A percentile compares a stretch with the other conserved stretches of the same genome.
Evolutionary conservation across 1,140 invertebrate species (phyloP).

Genomic region (Pararge aegeria): DNA sequence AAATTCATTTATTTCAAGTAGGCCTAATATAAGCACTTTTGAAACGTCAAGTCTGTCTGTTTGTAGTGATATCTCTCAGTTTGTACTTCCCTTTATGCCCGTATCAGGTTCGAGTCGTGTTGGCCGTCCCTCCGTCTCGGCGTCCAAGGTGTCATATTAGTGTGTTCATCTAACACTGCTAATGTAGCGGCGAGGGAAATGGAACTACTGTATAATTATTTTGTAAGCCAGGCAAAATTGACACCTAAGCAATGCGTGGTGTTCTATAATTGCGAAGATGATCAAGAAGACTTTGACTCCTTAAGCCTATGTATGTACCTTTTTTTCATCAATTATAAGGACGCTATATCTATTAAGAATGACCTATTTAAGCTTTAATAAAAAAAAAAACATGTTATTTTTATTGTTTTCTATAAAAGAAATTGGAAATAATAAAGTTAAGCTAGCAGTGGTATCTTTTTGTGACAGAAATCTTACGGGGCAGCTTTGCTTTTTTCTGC

Average conservation of each 20-base stretch:
- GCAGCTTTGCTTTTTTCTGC: too few relatives aligned
- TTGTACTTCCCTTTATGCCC: too few relatives aligned
- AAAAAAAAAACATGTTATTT: too few relatives aligned
- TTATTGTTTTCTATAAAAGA: too few relatives aligned
- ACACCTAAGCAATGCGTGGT: constrained; percentile 81
- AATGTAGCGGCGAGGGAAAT: constrained; percentile 82
- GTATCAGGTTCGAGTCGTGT: constrained; percentile 85
- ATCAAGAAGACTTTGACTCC: constrained; percentile 64
- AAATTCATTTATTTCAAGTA: too few relatives aligned
- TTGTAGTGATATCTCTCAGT: too few relatives aligned
- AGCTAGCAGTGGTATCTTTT: too few relatives aligned
- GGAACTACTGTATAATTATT: constrained; percentile 87
- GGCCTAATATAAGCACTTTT: too few relatives aligned
- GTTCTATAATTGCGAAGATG: constrained; percentile 78
- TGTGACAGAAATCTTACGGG: too few relatives aligned
- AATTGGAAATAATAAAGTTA: too few relatives aligned
- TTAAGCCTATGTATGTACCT: constrained; percentile 66
- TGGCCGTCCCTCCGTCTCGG: constrained; percentile 88
- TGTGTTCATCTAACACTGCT: constrained; percentile 82
- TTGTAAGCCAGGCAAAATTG: constrained; percentile 82
- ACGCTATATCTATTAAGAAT: constrained; percentile 2
- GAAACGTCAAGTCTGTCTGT: too few relatives aligned
- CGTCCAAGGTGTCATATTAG: constrained; percentile 86
- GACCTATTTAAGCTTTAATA: background rate
- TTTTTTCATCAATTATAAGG: too few relatives aligned